Percentiles rank a stretch among this genome's conserved stretches.
Evolutionary conservation across 2,113 vertebrate species (phyloP).

Genomic region (Tiliqua scincoides): DNA sequence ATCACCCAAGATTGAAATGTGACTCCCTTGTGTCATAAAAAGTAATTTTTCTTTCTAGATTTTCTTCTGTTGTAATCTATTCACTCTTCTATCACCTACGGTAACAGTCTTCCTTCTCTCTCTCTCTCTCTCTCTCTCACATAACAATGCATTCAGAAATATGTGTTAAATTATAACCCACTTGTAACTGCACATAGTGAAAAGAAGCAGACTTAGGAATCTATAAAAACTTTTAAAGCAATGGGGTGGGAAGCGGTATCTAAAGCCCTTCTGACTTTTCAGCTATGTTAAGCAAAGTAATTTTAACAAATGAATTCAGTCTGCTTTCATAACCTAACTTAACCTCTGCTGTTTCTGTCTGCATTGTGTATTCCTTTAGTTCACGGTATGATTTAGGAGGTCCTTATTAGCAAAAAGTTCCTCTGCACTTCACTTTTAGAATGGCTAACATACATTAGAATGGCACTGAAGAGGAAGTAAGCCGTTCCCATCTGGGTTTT

Average conservation of each 20-base stretch:
- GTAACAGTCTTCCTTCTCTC: not conserved
- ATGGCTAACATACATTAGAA: not conserved
- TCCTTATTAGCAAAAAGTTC: not conserved
- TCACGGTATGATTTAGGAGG: not conserved
- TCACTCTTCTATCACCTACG: conserved; percentile 38
- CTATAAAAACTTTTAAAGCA: conserved; percentile 39
- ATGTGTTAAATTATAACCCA: conserved; percentile 53
- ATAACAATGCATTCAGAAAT: conserved; percentile 45
- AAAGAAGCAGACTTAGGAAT: conserved; percentile 17
- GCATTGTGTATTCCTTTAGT: not conserved
- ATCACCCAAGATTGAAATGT: conserved; percentile 42
- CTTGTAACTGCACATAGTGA: conserved; percentile 47
- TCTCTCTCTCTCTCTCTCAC: conserved; percentile 10
- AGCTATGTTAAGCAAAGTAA: conserved; percentile 29
- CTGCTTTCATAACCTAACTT: conserved; percentile 32
- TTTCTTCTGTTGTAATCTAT: conserved; percentile 19
- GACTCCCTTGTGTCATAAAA: conserved; percentile 41
- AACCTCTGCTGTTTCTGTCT: not conserved
- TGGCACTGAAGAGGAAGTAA: not conserved
- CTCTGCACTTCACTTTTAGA: not conserved
- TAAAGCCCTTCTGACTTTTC: conserved; percentile 22
- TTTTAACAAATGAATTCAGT: conserved; percentile 35
- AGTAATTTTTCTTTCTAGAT: conserved; percentile 47
- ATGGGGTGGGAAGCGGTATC: conserved; percentile 35
- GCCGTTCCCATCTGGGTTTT: not conserved